phyloP scores from a whole-genome alignment of 2,113 vertebrate genomes.

The Terrapene triunguis region DNA sequence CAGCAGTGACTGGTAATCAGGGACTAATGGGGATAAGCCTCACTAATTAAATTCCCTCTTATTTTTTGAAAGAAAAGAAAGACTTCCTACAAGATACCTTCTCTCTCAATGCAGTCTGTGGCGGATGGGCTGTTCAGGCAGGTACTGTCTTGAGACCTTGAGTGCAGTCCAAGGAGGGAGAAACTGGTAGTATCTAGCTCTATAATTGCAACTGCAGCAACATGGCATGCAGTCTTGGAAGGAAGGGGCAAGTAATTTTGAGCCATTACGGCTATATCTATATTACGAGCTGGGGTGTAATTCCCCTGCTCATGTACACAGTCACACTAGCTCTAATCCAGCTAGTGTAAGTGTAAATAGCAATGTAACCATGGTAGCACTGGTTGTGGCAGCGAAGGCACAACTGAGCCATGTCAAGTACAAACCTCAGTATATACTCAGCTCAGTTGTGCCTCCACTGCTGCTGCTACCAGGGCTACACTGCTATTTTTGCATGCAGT shows the following conservation, averaged over 20 bases:
- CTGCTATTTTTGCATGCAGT: too few species aligned
- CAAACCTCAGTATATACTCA: too few species aligned
- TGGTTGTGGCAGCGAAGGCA: too few species aligned
- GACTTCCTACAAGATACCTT: background rate
- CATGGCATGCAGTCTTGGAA: background rate
- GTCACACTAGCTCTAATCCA: too few species aligned
- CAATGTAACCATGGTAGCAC: too few species aligned
- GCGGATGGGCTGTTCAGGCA: background rate
- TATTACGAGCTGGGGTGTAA: too few species aligned
- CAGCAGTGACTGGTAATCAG: background rate
- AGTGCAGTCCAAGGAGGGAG: background rate
- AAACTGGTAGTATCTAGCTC: background rate
- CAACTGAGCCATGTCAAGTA: too few species aligned
- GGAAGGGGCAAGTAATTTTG: background rate
- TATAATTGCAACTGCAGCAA: background rate
- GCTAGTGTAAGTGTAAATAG: too few species aligned
- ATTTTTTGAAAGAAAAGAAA: background rate
- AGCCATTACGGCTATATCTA: background rate
- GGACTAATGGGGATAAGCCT: background rate
- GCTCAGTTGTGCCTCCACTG: too few species aligned
- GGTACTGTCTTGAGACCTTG: background rate
- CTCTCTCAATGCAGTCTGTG: background rate
- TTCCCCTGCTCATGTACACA: too few species aligned
- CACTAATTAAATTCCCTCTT: background rate
- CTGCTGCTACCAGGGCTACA: too few species aligned